These are phyloP conservation scores for Brachionus manjavacas DNA, from an alignment of 1,140 invertebrate genomes.

Conservation along the genomic window DNA sequence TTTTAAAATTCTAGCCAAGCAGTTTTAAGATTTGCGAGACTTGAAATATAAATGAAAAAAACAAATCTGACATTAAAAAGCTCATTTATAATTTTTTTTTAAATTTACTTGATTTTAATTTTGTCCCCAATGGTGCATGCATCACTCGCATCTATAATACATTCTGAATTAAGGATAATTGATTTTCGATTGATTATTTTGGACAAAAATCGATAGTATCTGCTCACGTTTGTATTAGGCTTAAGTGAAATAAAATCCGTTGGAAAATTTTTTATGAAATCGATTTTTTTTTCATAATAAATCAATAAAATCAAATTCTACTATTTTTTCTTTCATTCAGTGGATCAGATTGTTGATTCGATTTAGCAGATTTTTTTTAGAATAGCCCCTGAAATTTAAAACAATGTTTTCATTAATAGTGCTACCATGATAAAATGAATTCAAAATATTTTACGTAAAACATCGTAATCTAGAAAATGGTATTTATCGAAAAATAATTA, in stretches of 20 bases:
- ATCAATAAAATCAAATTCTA: too few species aligned
- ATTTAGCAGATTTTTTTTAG: too few species aligned
- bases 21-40: background rate
- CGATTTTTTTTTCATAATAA: background rate
- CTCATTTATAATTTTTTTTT: background rate
- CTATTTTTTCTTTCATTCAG: too few species aligned
- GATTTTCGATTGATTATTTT: background rate
- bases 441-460: too few species aligned
- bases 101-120: background rate
- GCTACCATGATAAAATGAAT: too few species aligned
- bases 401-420: too few species aligned
- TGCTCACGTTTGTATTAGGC: background rate
- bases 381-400: too few species aligned
- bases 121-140: background rate
- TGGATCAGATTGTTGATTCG: too few species aligned
- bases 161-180: background rate
- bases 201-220: background rate
- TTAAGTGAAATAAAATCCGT: background rate
- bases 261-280: background rate
- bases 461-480: too few species aligned
- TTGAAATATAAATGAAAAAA: background rate
- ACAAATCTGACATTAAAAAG: background rate
- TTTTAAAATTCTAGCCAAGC: background rate
- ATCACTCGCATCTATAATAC: background rate
- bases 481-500: too few species aligned